Conservation (phyloP, 1,140 invertebrate genomes). For the Panulirus ornatus region DNA sequence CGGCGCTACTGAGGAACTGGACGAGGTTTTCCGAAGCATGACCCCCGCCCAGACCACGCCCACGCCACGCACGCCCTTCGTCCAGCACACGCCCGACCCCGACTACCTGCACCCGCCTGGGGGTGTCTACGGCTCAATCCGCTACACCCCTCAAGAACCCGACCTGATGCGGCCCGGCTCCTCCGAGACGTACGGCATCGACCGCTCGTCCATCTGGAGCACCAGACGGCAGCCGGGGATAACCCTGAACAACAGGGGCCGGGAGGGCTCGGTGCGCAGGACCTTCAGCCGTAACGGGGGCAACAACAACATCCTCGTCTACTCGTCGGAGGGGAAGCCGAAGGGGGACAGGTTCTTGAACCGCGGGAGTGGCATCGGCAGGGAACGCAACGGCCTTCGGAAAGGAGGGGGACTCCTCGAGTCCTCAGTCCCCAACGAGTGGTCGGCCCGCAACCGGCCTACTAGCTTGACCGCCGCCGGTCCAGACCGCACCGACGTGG, state of each 20-base stretch:
- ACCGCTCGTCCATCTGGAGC: neutral
- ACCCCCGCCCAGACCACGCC: constrained; percentile 16
- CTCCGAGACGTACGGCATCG: neutral
- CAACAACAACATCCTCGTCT: neutral
- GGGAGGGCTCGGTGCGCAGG: neutral
- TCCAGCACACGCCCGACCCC: neutral
- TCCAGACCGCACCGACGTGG: neutral
- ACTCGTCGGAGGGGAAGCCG: neutral
- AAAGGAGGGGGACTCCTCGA: neutral
- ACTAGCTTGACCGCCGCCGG: neutral
- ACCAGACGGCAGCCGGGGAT: neutral
- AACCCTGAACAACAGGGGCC: neutral
- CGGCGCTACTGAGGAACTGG: neutral
- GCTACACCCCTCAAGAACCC: neutral
- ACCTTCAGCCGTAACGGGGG: neutral
- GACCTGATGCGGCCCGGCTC: neutral
- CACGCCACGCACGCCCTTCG: neutral
- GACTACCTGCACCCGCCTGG: neutral
- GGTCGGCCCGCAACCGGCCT: neutral
- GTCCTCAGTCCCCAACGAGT: neutral
- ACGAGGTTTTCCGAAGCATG: constrained; percentile 1
- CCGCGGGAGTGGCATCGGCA: neutral
- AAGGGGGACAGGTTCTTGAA: neutral
- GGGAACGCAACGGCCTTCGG: neutral
- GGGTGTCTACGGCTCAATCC: neutral